phyloP scores from a whole-genome alignment of 2,888 invertebrate genomes.

The Petrolisthes manimaculis region DNA sequence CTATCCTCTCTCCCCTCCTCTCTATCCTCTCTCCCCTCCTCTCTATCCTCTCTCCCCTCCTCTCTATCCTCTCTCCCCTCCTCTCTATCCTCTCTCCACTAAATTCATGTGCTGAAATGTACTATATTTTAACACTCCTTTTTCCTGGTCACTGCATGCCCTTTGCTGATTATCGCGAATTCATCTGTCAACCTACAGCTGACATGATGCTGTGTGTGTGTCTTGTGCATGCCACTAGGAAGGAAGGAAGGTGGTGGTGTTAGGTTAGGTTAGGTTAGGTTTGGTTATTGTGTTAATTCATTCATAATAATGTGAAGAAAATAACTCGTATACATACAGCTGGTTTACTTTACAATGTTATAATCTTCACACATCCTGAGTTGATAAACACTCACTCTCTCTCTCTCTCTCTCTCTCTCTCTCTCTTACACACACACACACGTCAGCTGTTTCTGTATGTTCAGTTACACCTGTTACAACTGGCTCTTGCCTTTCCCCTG shows the following conservation, averaged over 20 bases:
- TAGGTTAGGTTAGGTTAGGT: too few species aligned
- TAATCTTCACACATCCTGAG: too few species aligned
- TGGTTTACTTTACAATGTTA: too few species aligned
- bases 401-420: neutral
- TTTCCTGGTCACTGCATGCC: neutral
- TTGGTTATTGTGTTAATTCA: too few species aligned
- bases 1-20: neutral
- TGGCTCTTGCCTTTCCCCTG: neutral
- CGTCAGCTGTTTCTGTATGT: neutral
- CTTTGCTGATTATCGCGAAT: too few species aligned
- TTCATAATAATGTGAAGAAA: too few species aligned
- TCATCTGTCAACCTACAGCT: too few species aligned
- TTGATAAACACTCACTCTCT: neutral
- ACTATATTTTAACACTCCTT: too few species aligned
- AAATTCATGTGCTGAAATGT: neutral
- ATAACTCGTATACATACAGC: too few species aligned
- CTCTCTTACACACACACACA: neutral
- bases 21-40: neutral
- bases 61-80: neutral
- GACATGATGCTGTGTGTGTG: too few species aligned
- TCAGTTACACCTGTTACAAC: neutral
- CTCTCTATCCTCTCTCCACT: neutral
- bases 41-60: neutral
- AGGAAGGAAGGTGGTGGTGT: too few species aligned
- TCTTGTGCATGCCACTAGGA: too few species aligned